Base-by-base conservation (phyloP, 2,888 invertebrate species). In the Latheticus oryzae region DNA sequence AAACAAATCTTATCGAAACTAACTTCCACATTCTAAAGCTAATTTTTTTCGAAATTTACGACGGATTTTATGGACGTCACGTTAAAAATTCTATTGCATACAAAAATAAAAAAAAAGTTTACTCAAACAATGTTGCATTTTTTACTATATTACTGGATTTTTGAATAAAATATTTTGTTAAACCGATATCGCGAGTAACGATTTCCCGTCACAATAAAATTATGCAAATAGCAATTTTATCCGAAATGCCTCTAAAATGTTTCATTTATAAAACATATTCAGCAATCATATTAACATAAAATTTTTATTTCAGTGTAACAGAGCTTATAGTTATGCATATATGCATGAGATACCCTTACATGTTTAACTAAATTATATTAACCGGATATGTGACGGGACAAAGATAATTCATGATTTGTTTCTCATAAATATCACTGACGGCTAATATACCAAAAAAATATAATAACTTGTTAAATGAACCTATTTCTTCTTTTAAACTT, bases 241-340 rank as follows among this genome's bases (percentile, higher is more conserved):
- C 70, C 72, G 69, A 69, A 72, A 71, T 66, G 63, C 65, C 58
- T 72, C 70, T 66, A 69, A 73, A 74, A 69, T 66, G 72, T 73
- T 73, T 73, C 74, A 73, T 73, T 74, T 74, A 69, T 70, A 73
- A 71, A 74, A 73, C 71, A 70, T 71, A 72, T 71, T 69, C 65
- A 64, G 63, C 67, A 72, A 71, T 72, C 65, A 66, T 68, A 71
- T 73, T 73, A 73, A 69, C 73, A 69, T 71, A 69, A 68, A 67
- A 70, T 62, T 72, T 70, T 70, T 71, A 73, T 73, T 71, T 69
- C 66, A 62, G 61, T 67, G 65, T 69, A 67, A 64, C 63, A 61
- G 62, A 57, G 61, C 65, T 68, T 68, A 62, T 64, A 66, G 64
- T 60, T 68, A 67, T 68, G 56, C 67, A 67, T 71, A 63, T 69